These are phyloP conservation scores for Octopus sinensis DNA, from an alignment of 1,140 invertebrate genomes.

Conservation along the genomic window DNA sequence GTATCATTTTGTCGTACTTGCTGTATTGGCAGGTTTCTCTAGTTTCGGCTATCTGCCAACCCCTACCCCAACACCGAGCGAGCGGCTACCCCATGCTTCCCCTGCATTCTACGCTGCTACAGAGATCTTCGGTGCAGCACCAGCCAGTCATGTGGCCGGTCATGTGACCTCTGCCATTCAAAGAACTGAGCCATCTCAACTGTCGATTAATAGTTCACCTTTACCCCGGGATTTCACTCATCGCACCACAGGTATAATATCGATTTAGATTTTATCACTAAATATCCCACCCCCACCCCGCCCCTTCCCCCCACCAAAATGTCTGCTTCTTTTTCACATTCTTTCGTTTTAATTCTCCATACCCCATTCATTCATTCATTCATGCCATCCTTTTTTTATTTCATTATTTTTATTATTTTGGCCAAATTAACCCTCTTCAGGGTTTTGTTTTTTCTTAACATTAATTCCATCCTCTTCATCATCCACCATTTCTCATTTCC, in stretches of 20 bases:
- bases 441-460: not conserved
- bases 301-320: constrained; percentile 9
- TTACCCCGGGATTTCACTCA: constrained; percentile 32
- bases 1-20: constrained; percentile 18
- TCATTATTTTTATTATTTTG: not conserved
- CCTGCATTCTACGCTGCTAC: constrained; percentile 34
- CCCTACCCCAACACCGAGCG: constrained; percentile 24
- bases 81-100: constrained; percentile 26
- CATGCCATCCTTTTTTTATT: constrained; percentile 7
- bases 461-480: not conserved
- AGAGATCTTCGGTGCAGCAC: constrained; percentile 30
- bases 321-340: not conserved
- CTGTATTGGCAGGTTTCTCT: constrained; percentile 34
- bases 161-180: constrained; percentile 30
- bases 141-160: constrained; percentile 28
- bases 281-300: not conserved
- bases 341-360: not conserved
- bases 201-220: constrained; percentile 30
- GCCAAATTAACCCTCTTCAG: not conserved
- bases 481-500: too few species aligned
- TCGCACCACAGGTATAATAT: constrained; percentile 62
- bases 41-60: constrained; percentile 33
- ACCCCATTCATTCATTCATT: constrained; percentile 8
- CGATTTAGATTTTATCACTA: constrained; percentile 64
- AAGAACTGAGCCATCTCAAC: constrained; percentile 34